Percentiles rank a stretch among this genome's conserved stretches.
Evolutionary conservation across 2,888 invertebrate genomes (phyloP).

Genomic region (Endotricha flammealis): DNA sequence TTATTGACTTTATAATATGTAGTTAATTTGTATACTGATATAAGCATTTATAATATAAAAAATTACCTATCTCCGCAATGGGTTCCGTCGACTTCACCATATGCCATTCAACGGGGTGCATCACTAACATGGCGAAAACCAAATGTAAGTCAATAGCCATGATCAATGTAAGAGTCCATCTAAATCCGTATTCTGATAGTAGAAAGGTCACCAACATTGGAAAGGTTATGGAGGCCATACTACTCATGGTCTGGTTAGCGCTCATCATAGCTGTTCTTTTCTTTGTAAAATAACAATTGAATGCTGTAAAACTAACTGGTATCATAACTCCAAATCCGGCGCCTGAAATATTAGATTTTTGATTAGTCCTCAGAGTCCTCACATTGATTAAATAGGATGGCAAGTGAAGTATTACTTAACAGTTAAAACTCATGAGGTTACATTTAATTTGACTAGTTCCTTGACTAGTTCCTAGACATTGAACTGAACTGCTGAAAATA

Average conservation of each 20-base stretch:
- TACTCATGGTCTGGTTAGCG: constrained; percentile 84
- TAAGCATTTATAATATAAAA: too few species aligned
- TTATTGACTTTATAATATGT: too few species aligned
- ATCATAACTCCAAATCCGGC: constrained; percentile 85
- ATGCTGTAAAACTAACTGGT: constrained; percentile 84
- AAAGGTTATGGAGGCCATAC: constrained; percentile 82
- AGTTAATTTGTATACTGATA: too few species aligned
- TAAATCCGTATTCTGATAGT: constrained; percentile 81
- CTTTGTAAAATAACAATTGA: constrained; percentile 85
- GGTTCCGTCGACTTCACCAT: constrained; percentile 48
- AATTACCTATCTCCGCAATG: constrained; percentile 31
- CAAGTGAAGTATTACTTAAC: too few species aligned
- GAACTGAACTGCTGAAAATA: too few species aligned
- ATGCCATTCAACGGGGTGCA: constrained; percentile 88
- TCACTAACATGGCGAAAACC: constrained; percentile 82
- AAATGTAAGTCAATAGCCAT: constrained; percentile 83
- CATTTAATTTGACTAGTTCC: too few species aligned
- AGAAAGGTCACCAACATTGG: constrained; percentile 81
- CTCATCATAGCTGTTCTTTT: constrained; percentile 86
- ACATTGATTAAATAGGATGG: constrained; percentile 4
- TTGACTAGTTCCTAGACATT: too few species aligned
- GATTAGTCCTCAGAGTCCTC: neutral
- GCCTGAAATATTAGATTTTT: too few species aligned
- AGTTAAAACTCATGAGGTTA: too few species aligned
- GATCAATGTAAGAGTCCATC: constrained; percentile 82